Conservation (phyloP, 2,113 vertebrate genomes). For the Albula glossodonta region DNA sequence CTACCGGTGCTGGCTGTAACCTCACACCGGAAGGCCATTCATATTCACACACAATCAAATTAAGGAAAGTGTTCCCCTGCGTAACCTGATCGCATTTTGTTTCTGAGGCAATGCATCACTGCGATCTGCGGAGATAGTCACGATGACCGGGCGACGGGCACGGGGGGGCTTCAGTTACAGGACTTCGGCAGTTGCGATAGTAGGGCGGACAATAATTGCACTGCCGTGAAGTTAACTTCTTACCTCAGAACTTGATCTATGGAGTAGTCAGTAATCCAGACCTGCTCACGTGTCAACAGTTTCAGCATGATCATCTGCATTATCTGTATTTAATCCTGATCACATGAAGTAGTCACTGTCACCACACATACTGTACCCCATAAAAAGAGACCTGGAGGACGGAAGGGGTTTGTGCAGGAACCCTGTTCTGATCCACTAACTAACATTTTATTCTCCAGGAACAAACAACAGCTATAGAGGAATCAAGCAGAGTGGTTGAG, state of each 20-base stretch:
- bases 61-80: slow-evolving; percentile 5
- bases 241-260: neutral
- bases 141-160: neutral
- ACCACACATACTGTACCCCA: neutral
- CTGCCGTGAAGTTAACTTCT: neutral
- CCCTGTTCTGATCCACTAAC: neutral
- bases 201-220: neutral
- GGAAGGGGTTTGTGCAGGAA: neutral
- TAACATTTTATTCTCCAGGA: neutral
- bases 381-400: neutral
- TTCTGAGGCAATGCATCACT: neutral
- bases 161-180: neutral
- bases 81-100: neutral
- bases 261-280: neutral
- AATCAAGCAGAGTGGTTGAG: neutral
- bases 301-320: neutral
- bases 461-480: neutral
- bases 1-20: neutral
- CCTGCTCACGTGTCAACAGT: neutral
- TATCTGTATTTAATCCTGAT: neutral
- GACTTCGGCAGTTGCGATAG: neutral
- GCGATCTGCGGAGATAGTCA: neutral
- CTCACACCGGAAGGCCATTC: slow-evolving; percentile 1
- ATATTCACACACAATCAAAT: slow-evolving; percentile 13
- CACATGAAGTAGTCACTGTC: neutral